phyloP scores from a whole-genome alignment of 1,140 invertebrate genomes.

The Cataglyphis hispanica region DNA sequence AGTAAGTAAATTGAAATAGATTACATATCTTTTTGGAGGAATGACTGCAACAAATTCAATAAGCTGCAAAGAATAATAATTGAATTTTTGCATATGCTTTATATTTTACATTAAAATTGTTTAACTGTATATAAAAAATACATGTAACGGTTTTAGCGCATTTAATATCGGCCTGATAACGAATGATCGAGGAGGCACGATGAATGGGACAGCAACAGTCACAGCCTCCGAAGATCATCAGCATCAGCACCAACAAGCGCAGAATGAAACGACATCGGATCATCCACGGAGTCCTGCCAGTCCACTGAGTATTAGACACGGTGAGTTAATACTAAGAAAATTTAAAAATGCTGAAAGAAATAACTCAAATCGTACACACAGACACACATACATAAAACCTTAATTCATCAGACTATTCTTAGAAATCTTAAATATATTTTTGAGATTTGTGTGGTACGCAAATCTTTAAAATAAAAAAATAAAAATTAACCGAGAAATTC shows the following conservation, averaged over 20 bases:
- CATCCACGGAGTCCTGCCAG: slow-evolving; percentile 83
- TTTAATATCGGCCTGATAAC: slow-evolving; percentile 3
- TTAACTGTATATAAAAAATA: not conserved
- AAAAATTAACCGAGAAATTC: not conserved
- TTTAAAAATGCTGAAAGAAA: not conserved
- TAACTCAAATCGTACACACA: not conserved
- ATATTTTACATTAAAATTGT: not conserved
- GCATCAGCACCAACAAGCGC: slow-evolving; percentile 81
- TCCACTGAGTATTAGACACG: slow-evolving; percentile 84
- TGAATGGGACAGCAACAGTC: slow-evolving; percentile 83
- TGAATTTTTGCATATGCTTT: not conserved
- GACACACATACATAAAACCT: too few species aligned
- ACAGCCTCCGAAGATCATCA: slow-evolving; percentile 81
- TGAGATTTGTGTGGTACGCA: too few species aligned
- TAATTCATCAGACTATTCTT: not conserved
- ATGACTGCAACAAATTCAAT: not conserved
- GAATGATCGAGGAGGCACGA: slow-evolving; percentile 69
- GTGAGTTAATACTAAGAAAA: slow-evolving; percentile 68
- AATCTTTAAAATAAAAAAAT: not conserved
- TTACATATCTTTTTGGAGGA: too few species aligned
- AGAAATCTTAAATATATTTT: not conserved
- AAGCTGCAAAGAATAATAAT: not conserved
- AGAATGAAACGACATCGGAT: slow-evolving; percentile 82
- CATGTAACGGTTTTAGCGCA: not conserved
- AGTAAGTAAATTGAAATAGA: not conserved